Conservation (phyloP, 1,140 invertebrate genomes). For the Chionoecetes opilio region DNA sequence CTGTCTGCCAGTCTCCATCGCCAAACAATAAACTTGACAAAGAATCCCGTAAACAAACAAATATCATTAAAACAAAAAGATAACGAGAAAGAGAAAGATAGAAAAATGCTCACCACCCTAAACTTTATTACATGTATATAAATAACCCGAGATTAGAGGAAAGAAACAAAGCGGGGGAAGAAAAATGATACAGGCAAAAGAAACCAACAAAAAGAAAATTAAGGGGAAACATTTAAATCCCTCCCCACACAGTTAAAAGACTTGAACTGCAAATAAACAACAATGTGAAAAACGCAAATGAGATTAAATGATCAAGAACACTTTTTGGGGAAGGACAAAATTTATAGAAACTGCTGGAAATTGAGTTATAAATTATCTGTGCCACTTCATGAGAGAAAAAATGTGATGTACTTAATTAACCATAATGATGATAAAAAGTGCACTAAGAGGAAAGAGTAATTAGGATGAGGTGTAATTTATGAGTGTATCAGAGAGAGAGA, state of each 20-base stretch:
- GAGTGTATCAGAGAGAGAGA: background rate
- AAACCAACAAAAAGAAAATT: background rate
- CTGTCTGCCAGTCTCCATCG: no score
- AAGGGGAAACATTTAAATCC: background rate
- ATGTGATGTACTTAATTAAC: background rate
- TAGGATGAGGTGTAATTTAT: background rate
- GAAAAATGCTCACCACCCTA: no score
- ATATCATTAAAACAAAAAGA: no score
- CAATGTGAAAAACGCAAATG: background rate
- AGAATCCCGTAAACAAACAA: no score
- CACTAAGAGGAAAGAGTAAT: background rate
- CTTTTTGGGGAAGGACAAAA: background rate
- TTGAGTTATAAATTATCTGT: slow-evolving; percentile 9
- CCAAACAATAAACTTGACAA: no score
- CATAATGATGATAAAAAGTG: slow-evolving; percentile 30
- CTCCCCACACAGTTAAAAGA: background rate
- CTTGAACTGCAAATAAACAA: background rate
- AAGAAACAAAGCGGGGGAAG: background rate
- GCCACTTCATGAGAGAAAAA: background rate
- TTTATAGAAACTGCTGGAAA: background rate
- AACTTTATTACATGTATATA: no score
- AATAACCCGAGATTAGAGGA: no score
- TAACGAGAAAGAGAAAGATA: no score
- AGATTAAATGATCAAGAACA: background rate
- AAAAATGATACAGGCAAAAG: background rate